phyloP scores from a whole-genome alignment of 2,888 invertebrate genomes.

The Thysanoteuthis rhombus region DNA sequence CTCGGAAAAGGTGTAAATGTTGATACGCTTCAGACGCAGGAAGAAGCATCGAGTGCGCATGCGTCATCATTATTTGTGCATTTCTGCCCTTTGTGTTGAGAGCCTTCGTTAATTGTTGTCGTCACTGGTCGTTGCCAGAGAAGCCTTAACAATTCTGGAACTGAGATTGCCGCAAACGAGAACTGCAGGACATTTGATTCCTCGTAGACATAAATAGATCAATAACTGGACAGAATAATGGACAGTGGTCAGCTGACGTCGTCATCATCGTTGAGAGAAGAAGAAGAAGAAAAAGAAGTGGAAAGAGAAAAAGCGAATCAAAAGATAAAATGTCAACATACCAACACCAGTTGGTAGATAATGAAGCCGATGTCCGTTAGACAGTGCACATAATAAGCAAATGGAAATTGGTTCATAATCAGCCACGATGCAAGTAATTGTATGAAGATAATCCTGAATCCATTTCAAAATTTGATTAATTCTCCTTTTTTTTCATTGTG shows the following conservation, averaged over 20 bases:
- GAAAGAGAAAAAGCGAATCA: background rate
- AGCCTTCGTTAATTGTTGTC: background rate
- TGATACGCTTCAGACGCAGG: background rate
- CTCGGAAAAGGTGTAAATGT: background rate
- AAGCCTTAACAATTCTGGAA: background rate
- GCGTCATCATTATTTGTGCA: background rate
- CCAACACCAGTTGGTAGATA: background rate
- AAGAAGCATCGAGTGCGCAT: background rate
- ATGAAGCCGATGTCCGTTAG: conserved; percentile 54
- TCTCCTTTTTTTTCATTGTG: no score
- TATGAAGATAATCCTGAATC: no score
- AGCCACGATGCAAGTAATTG: no score
- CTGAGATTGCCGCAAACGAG: no score
- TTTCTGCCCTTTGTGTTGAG: background rate
- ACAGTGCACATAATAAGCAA: no score
- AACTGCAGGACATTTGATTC: background rate
- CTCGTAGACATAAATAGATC: background rate
- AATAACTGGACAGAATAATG: no score
- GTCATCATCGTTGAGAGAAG: no score
- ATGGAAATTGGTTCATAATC: no score
- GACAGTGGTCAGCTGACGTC: background rate
- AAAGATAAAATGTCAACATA: background rate
- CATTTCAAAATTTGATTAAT: no score
- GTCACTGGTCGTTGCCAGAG: background rate
- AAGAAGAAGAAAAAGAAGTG: background rate